Evolutionary conservation across 2,113 vertebrate species (phyloP).

Genomic region (Syngnathus typhle): DNA sequence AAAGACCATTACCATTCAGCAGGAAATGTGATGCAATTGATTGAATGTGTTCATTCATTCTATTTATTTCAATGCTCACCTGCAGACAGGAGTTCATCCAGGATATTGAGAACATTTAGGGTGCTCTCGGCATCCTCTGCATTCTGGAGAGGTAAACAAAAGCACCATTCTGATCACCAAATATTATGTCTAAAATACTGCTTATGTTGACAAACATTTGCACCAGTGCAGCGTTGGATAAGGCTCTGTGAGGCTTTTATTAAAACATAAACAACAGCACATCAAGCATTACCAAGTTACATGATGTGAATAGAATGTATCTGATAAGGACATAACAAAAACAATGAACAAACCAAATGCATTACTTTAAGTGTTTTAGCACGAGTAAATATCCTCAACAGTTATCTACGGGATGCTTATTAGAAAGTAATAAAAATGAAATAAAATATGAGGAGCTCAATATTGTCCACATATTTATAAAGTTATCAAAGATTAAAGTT

Average conservation of each 20-base stretch:
- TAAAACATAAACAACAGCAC: background rate
- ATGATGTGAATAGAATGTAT: too few species aligned
- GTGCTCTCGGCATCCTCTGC: constrained; percentile 74
- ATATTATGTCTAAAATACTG: background rate
- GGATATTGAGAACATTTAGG: constrained; percentile 75
- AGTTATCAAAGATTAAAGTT: too few species aligned
- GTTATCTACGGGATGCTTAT: too few species aligned
- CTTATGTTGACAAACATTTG: background rate
- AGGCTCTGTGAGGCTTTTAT: background rate
- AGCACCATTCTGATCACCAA: background rate
- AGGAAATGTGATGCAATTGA: background rate
- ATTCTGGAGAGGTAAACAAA: constrained; percentile 63
- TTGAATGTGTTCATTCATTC: background rate
- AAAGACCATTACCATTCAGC: too few species aligned
- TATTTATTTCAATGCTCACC: constrained; percentile 66
- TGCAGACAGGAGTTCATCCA: constrained; percentile 82
- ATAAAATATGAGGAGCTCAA: too few species aligned
- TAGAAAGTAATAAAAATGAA: too few species aligned
- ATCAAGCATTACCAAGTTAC: too few species aligned
- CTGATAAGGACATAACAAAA: too few species aligned
- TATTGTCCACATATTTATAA: too few species aligned
- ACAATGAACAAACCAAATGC: too few species aligned
- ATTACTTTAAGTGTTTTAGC: too few species aligned
- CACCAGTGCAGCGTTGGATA: background rate
- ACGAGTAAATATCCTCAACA: too few species aligned